Evolutionary conservation across 2,888 invertebrate genomes (phyloP), one percentile per base, ranked within the genome.

Genomic region (Drosophila demipolita): DNA sequence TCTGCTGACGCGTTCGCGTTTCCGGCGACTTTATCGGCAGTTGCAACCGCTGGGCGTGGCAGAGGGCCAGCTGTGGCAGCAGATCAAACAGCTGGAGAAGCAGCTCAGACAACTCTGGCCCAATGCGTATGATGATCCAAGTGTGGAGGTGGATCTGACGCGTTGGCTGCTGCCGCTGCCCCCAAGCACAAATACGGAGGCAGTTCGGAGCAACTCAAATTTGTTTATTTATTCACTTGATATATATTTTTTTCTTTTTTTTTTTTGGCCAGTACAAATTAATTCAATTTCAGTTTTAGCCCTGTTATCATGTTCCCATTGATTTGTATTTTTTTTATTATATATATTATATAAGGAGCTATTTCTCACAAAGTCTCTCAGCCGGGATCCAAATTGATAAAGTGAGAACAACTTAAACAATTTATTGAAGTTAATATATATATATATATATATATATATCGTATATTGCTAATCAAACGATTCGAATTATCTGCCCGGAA

Each of bases 381-480:
- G 53, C 36, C 73, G 72, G 88, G 26, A 26, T 78, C 72, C 68
- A 68, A 65, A 72, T 85, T 85, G 89, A 85, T 85, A 87, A 85
- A 87, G 79, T 72, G 89, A 73, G 70, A 69, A 70, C 76, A 68
- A 33, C 64, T 66, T 53, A 50, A 8, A 40, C 80, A 80, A 85
- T 85, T 85, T 23, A 23, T n/a, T n/a, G n/a, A n/a, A n/a, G n/a
- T n/a, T n/a, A n/a, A n/a, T 85, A 89, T 38, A 29, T 29, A 38
- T 17, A 38, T 17, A 38, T 38, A 17, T 17, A 36, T 3, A 8
- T 36, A 17, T 12, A 12, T 12, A 45, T 20, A 17, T 26, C 26
- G 26, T 38, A 15, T 23, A 45, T 45, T 57, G 7, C 40, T 55
- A 75, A 74, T 75, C 69, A 65, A 65, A 59, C 26, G 53, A 40